These are phyloP conservation scores for Allacma fusca DNA, from an alignment of 2,888 invertebrate genomes.

Conservation along the genomic window DNA sequence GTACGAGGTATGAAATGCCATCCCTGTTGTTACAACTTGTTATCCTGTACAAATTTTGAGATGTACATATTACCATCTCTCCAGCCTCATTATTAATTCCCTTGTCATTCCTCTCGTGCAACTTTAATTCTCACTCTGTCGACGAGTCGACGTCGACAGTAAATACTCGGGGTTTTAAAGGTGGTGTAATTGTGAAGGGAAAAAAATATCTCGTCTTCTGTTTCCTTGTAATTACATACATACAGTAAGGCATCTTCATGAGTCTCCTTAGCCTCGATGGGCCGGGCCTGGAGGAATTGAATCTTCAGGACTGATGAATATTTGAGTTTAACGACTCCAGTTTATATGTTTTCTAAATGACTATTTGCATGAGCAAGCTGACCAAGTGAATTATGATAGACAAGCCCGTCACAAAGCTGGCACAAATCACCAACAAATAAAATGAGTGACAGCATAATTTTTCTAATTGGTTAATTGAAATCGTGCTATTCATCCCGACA, in stretches of 20 bases:
- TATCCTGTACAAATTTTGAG: neutral
- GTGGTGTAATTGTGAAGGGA: neutral
- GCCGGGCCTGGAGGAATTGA: neutral
- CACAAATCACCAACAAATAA: neutral
- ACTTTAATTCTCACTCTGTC: conserved; percentile 1
- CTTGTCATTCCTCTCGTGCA: neutral
- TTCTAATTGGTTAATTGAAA: conserved; percentile 8
- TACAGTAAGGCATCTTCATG: no score
- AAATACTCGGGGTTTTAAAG: neutral
- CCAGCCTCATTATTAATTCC: conserved; percentile 16
- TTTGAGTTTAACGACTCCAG: neutral
- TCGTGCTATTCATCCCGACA: neutral
- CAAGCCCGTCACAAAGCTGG: neutral
- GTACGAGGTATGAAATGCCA: neutral
- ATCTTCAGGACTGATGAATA: neutral
- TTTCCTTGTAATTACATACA: no score
- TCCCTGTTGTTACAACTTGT: neutral
- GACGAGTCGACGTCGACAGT: neutral
- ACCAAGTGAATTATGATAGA: conserved; percentile 3
- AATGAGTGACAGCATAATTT: conserved; percentile 6
- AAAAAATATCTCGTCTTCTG: neutral
- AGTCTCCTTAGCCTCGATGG: no score
- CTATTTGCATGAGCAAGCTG: neutral
- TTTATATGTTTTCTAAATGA: neutral
- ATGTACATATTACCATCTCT: neutral